Conservation (phyloP, 2,797 vertebrate species). For the Pseudotriccus pelzelni region DNA sequence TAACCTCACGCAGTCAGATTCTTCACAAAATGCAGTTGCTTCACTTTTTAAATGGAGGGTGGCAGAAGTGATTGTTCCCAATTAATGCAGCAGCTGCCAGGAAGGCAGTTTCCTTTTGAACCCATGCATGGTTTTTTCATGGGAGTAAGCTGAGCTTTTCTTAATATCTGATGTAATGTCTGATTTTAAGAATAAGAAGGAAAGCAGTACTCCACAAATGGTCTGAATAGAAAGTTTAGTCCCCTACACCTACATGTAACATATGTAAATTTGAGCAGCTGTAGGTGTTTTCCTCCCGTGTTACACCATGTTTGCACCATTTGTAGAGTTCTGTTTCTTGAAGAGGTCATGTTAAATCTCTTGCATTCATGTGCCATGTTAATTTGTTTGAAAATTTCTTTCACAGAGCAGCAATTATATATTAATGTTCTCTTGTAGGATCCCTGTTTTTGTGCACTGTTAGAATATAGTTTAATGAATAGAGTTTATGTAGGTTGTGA, state of each 20-base stretch:
- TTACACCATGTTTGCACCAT: not conserved
- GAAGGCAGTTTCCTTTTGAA: not conserved
- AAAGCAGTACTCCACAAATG: not conserved
- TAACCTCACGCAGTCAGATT: not conserved
- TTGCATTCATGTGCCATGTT: not conserved
- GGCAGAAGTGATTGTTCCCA: not conserved
- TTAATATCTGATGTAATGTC: not conserved
- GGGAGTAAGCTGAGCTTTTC: not conserved
- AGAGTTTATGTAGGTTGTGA: slow-evolving; percentile 89
- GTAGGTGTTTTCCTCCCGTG: not conserved
- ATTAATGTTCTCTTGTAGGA: slow-evolving; percentile 77
- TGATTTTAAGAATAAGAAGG: not conserved
- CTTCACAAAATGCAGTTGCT: not conserved
- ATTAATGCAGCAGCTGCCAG: fast-evolving
- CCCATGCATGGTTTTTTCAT: not conserved
- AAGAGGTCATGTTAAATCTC: not conserved
- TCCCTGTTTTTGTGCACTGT: slow-evolving; percentile 85
- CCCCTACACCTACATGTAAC: fast-evolving
- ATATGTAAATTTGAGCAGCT: not conserved
- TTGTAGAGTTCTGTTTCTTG: not conserved
- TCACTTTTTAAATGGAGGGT: not conserved
- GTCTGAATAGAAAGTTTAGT: not conserved
- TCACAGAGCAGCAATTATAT: not conserved
- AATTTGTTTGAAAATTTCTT: not conserved
- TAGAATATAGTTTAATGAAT: slow-evolving; percentile 86